phyloP scores from a whole-genome alignment of 2,113 vertebrate species.

The Oryzias javanicus region DNA sequence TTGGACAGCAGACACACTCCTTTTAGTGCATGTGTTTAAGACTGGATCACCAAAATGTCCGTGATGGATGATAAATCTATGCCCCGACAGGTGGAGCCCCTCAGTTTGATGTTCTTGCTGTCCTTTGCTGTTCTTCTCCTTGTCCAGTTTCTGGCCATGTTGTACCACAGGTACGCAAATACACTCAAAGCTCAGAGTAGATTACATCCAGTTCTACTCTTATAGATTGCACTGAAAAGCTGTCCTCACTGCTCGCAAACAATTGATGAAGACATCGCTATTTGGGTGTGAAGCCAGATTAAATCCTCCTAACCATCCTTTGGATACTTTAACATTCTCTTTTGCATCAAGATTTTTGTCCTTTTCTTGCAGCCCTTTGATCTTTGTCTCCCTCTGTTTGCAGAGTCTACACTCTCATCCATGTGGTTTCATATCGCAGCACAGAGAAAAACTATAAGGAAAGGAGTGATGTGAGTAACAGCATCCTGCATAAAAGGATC shows the following conservation, averaged over 20 bases:
- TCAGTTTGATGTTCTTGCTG: conserved; percentile 81
- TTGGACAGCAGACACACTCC: neutral
- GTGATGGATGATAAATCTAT: neutral
- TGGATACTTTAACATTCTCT: no score
- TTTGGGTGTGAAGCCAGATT: no score
- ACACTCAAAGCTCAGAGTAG: neutral
- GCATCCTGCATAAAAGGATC: neutral
- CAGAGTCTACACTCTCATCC: conserved; percentile 81
- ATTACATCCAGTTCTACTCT: neutral
- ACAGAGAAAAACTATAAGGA: conserved; percentile 74
- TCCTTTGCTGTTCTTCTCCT: conserved; percentile 75
- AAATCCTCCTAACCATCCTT: no score
- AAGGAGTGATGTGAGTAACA: conserved; percentile 53
- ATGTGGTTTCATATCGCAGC: conserved; percentile 77
- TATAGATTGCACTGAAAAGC: no score
- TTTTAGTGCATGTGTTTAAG: neutral
- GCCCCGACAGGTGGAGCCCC: conserved; percentile 72
- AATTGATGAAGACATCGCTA: no score
- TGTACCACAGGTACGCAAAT: conserved; percentile 78
- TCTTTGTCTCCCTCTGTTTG: conserved; percentile 22
- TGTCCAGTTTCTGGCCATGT: conserved; percentile 80
- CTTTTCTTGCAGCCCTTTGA: neutral
- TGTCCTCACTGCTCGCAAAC: no score
- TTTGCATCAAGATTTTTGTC: neutral
- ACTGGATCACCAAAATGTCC: neutral